These are phyloP conservation scores for Tetramorium bicarinatum DNA, from an alignment of 2,888 invertebrate genomes.

Conservation along the genomic window DNA sequence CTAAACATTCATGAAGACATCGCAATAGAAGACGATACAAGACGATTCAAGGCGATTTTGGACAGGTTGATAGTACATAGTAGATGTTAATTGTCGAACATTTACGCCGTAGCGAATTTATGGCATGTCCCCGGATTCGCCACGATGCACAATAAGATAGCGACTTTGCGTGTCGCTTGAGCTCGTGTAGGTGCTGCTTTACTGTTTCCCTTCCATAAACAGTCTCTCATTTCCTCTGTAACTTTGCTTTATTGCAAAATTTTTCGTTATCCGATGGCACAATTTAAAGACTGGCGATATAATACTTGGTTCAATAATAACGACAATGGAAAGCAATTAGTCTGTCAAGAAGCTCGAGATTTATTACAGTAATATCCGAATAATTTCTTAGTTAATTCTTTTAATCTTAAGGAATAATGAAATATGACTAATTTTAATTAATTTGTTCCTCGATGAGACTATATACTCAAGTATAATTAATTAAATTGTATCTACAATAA, in stretches of 20 bases:
- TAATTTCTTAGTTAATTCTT: neutral
- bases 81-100: constrained; percentile 62
- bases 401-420: neutral
- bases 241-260: constrained; percentile 58
- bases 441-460: neutral
- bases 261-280: constrained; percentile 9
- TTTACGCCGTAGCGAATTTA: constrained; percentile 61
- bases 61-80: constrained; percentile 25
- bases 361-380: constrained; percentile 1
- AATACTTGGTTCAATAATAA: constrained; percentile 11
- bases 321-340: neutral
- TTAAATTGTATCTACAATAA: neutral
- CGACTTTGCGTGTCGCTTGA: constrained; percentile 67
- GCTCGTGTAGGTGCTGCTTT: constrained; percentile 66
- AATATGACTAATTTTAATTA: constrained; percentile 5
- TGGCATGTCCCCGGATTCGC: constrained; percentile 54
- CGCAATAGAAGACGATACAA: constrained; percentile 19
- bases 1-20: constrained; percentile 32
- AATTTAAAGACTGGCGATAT: constrained; percentile 8
- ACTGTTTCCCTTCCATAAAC: constrained; percentile 54
- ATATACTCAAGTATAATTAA: neutral
- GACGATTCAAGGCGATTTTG: constrained; percentile 3
- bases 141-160: constrained; percentile 66
- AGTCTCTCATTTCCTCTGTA: constrained; percentile 55
- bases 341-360: neutral